phyloP scores from a whole-genome alignment of 2,797 vertebrate genomes.

The Aplochiton taeniatus region DNA sequence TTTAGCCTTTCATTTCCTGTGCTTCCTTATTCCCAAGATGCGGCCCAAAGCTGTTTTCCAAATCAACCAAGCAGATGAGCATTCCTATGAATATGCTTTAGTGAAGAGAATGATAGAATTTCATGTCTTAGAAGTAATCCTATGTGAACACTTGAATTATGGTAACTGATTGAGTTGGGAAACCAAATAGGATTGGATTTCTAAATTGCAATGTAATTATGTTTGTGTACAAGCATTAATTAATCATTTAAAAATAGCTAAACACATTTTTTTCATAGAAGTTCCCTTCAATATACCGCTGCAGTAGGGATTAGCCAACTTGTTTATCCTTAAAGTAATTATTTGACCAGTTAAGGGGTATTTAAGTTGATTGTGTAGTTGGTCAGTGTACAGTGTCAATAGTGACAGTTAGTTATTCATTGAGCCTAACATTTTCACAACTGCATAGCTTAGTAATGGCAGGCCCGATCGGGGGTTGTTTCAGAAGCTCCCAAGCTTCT shows the following conservation, averaged over 20 bases:
- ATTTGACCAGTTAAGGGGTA: neutral
- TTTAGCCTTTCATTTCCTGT: slow-evolving; percentile 35
- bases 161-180: no score
- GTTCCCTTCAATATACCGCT: neutral
- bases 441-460: no score
- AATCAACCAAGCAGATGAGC: neutral
- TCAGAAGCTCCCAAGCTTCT: slow-evolving; percentile 21
- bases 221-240: no score
- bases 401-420: no score
- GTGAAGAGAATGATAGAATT: slow-evolving; percentile 6
- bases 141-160: neutral
- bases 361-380: no score
- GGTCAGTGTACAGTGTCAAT: no score
- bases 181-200: no score
- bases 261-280: no score
- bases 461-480: neutral
- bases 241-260: no score
- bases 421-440: no score
- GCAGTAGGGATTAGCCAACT: neutral
- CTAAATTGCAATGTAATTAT: no score
- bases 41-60: slow-evolving; percentile 3
- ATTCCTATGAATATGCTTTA: neutral
- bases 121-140: neutral
- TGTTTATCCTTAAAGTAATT: slow-evolving; percentile 1
- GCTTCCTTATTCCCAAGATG: slow-evolving; percentile 16